Percentiles rank a stretch among this genome's conserved stretches.
Conservation (phyloP, 1,140 invertebrate species). For the Cotesia vestalis region DNA sequence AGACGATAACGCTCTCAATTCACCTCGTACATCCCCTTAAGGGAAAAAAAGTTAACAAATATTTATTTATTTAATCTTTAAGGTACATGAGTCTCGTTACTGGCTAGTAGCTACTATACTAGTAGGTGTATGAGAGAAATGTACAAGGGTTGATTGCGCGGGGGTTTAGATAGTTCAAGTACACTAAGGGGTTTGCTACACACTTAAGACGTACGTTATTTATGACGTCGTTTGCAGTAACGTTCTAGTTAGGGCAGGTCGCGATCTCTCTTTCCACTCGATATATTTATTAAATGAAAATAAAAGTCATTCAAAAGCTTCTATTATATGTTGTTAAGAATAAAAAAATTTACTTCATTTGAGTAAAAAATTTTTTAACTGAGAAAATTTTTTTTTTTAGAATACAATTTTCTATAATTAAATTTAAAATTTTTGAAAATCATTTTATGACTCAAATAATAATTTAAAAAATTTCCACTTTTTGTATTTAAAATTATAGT, state of each 20-base stretch:
- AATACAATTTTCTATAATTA: too few species aligned
- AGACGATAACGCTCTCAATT: conserved; percentile 2
- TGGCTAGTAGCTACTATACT: neutral
- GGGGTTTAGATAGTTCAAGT: conserved; percentile 29
- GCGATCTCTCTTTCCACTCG: conserved; percentile 45
- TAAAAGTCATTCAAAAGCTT: conserved; percentile 20
- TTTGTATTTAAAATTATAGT: too few species aligned
- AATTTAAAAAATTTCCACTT: too few species aligned
- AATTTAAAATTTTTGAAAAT: too few species aligned
- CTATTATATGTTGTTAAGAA: neutral
- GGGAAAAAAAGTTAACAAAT: neutral
- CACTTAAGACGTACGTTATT: conserved; percentile 63
- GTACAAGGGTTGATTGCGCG: conserved; percentile 36
- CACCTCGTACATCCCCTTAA: neutral
- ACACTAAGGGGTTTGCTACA: conserved; percentile 41
- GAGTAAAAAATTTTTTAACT: too few species aligned
- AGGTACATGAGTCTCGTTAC: conserved; percentile 6
- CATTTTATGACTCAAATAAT: too few species aligned
- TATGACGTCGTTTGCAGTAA: conserved; percentile 60
- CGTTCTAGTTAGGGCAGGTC: conserved; percentile 62
- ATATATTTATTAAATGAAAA: conserved; percentile 61
- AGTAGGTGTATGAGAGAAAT: conserved; percentile 4
- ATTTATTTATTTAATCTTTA: neutral
- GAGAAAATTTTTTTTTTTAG: too few species aligned
- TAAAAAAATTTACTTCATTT: neutral